Evolutionary conservation across 2,797 vertebrate genomes (phyloP), one percentile per base, ranked within the genome.

Genomic region (Hoplostethus mediterraneus): DNA sequence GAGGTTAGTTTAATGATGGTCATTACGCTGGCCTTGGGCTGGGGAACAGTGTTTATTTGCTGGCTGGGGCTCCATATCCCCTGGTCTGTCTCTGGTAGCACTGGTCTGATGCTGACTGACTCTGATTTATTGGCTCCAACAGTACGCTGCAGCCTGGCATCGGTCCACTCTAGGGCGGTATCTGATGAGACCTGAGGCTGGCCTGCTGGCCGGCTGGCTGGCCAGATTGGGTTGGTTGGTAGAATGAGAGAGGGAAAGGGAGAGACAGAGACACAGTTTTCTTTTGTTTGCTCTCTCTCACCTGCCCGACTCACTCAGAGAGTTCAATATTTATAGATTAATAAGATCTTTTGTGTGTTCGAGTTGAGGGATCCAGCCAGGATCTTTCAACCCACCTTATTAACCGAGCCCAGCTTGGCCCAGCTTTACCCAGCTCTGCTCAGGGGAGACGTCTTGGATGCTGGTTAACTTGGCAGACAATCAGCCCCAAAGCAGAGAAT

Each of bases 81-180:
- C 77, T 80, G 92, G 84, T 91, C 87, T 87, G 91, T 89, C 84
- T 86, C 81, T 88, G 83, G 81, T 84, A 60, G 80, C 44, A 31
- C 66, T 67, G 66, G 74, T 71, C 84, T 90, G 86, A 90, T 87
- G 79, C 85, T 87, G 76, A 89, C 74, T 89, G 87, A 83, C 82
- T 80, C 80, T 89, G 91, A 93, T 91, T 93, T 89, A 89, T 87
- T 92, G 89, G 91, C 85, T 89, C 83, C 76, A 62, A 48, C 65
- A 75, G 63, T 63, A 72, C 75, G 74, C 65, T 71, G 75, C 80
- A 83, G 82, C 77, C 90, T 93, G 89, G 86, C 85, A 80, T 69
- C 47, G 31, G 74, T 81, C 87, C 82, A 81, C 71, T 86, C 68
- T 61, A 61, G 59, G 78, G 72, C 75, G 74, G 79, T 82, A 92